phyloP scores from a whole-genome alignment of 2,113 vertebrate genomes.

The Rhagologus leucostigma region DNA sequence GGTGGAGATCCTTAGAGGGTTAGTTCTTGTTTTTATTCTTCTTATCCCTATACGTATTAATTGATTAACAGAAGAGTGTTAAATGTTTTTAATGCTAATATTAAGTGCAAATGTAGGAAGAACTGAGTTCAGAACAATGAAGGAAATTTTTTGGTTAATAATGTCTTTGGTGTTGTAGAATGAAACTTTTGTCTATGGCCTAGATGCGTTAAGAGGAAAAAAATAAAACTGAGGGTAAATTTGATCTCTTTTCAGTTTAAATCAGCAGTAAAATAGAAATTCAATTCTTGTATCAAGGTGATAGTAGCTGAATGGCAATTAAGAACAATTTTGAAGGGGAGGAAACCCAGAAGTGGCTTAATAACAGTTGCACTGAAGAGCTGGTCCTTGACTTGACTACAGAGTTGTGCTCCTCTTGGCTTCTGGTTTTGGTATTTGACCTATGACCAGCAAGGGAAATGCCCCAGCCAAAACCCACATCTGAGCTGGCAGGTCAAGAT shows the following conservation, averaged over 20 bases:
- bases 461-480: background rate
- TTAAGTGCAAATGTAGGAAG: background rate
- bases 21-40: background rate
- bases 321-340: background rate
- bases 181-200: background rate
- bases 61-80: background rate
- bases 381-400: background rate
- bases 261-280: background rate
- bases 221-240: background rate
- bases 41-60: rapidly evolving
- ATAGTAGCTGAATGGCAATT: background rate
- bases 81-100: background rate
- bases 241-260: background rate
- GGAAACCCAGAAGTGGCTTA: background rate
- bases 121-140: rapidly evolving
- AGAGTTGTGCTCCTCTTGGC: background rate
- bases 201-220: background rate
- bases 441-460: rapidly evolving
- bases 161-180: background rate
- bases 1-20: background rate
- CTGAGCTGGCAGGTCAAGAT: background rate
- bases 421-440: background rate
- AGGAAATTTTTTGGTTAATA: background rate
- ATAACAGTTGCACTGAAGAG: background rate
- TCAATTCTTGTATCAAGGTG: rapidly evolving